Base-by-base conservation (phyloP, 1,140 invertebrate species). In the Sarcophaga bullata region DNA sequence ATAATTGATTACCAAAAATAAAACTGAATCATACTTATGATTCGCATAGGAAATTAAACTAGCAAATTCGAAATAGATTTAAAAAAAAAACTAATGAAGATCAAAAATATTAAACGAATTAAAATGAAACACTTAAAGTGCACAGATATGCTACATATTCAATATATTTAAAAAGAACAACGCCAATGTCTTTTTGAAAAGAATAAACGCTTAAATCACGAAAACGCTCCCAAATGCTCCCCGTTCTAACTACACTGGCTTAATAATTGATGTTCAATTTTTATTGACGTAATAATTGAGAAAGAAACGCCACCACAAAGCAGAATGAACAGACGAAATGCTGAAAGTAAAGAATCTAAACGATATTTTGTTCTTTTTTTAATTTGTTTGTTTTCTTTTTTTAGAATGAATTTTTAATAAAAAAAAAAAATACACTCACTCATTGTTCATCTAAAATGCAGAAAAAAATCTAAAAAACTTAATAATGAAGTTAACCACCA, bases 261-360 rank as follows among this genome's bases (percentile, higher is more conserved):
- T 68, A 68, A 68, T 68, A 68, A 68, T 68, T 68, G 62, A 68
- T 68, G 62, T 25, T 68, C 62, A 68, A 68, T 68, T 68, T 68
- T 68, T 19, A 68, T 68, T 68, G 62, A 68, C 62, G 62, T 68
- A 68, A 68, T 68, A 68, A 19, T 68, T n/a, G n/a, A n/a, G 10
- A 68, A n/a, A 68, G 75, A 78, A 78, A 78, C 75, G 75, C 47
- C 48, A 78, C 19, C 5, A 46, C 48, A 78, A 78, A 78, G 49
- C 17, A 50, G 48, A 78, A 78, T 48, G 8, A 19, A 9, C n/a
- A 68, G 19, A 19, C 17, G 19, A 17, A 68, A 68, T 19, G n/a
- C 11, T 58, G 25, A 37, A 37, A 37, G 0, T 58, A 58, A 68
- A 68, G 62, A 68, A 25, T 68, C 19, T 68, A 68, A 68, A 9